Base-by-base conservation (phyloP, 2,113 vertebrate genomes). In the Narcine bancroftii region DNA sequence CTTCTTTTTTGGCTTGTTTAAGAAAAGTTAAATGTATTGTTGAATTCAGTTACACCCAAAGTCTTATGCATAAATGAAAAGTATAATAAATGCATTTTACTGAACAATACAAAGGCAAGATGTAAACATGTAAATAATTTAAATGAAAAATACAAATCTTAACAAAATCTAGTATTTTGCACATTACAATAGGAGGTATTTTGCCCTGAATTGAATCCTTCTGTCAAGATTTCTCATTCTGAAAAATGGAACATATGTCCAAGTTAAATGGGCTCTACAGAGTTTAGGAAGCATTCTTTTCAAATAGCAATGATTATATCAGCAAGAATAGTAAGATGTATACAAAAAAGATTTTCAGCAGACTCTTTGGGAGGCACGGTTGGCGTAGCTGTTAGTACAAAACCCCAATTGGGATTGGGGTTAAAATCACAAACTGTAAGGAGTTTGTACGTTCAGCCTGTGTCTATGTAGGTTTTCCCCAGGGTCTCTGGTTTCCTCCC, bases 1-100 rank as follows among this genome's bases (percentile, higher is more conserved):
- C 97, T 89, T 96, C 96, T 95, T 98, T 99, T 95, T 98, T 99
- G 93, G 96, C 98, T 99, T 95, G n/a, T 63, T 66, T 10, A 36
- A 36, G 11, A 83, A 75, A 83, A 83, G 45, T 83, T 42, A 69
- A 91, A 91, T 42, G 45, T 42, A 91, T 9, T 26, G 9, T 33
- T 89, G 60, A 60, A 60, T n/a, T n/a, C 42, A 66, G 5, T 13
- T 69, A 26, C 24, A 69, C 21, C 63, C 47, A 45, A 26, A 69
- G 39, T 45, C 26, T 92, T 63, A 60, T 21, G 0, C 56, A 92
- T 29, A 92, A 92, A 75, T 92, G 39, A 56, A 75, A 53, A 81
- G 33, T 77, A 26, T 56, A 92, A 42, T 45, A 69, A 66, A 45
- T 91, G 33, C 3, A 66, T 33, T 89, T 85, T 60, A 24, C 81